Conservation (phyloP, 1,140 invertebrate genomes). For the Lasaia peninsularis region DNA sequence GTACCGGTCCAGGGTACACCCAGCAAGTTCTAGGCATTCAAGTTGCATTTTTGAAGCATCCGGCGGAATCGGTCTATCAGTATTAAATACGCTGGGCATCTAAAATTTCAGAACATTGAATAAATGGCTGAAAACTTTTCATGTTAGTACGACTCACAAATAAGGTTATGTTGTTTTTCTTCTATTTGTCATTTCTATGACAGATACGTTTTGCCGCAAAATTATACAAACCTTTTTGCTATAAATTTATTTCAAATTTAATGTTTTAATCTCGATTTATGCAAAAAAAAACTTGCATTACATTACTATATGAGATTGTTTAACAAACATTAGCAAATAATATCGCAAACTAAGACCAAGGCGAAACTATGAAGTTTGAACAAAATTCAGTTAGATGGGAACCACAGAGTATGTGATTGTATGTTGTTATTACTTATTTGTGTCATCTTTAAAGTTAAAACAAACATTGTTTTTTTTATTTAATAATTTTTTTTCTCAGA, state of each 20-base stretch:
- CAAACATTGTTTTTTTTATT: no score
- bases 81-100: conserved; percentile 59
- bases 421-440: no score
- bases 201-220: background rate
- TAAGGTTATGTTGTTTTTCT: conserved; percentile 21
- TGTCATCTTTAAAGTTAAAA: no score
- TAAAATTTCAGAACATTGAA: conserved; percentile 30
- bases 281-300: background rate
- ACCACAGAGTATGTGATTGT: no score
- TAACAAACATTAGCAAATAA: no score
- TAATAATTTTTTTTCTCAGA: no score
- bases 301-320: no score
- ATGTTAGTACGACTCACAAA: background rate
- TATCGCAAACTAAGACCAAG: no score
- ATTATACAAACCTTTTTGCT: background rate
- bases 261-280: background rate
- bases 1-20: conserved; percentile 85
- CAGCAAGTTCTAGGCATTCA: conserved; percentile 83
- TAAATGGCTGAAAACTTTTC: background rate
- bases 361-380: no score
- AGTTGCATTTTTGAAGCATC: conserved; percentile 78
- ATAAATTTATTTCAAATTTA: background rate
- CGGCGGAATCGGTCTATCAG: conserved; percentile 41
- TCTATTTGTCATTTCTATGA: background rate
- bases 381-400: no score